phyloP scores from a whole-genome alignment of 2,888 invertebrate species.

The Aethes cnicana region DNA sequence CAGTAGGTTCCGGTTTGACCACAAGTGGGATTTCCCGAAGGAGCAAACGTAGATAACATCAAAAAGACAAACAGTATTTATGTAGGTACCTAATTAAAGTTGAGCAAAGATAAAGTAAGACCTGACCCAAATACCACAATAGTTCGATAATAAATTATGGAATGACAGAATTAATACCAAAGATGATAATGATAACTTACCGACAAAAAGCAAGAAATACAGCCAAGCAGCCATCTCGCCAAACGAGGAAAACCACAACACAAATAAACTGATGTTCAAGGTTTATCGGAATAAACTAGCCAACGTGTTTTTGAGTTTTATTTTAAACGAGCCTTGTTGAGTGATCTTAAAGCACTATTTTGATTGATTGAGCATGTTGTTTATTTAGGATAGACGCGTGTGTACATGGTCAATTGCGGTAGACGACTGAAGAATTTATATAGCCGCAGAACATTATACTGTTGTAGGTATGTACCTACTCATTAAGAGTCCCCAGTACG shows the following conservation, averaged over 20 bases:
- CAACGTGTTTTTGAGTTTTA: too few species aligned
- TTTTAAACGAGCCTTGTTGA: too few species aligned
- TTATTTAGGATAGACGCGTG: constrained; percentile 7
- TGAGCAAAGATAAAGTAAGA: too few species aligned
- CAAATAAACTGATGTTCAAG: constrained; percentile 52
- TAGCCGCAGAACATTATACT: too few species aligned
- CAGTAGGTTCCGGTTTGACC: background rate
- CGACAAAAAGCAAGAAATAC: constrained; percentile 60
- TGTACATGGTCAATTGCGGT: background rate
- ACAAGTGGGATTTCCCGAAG: background rate
- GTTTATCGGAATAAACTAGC: too few species aligned
- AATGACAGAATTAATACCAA: constrained; percentile 31
- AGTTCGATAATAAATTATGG: constrained; percentile 26
- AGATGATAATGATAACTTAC: constrained; percentile 52
- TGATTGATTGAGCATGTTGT: constrained; percentile 13
- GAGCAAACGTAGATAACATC: background rate
- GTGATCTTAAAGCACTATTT: constrained; percentile 2
- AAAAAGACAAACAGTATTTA: background rate
- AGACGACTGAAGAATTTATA: constrained; percentile 7
- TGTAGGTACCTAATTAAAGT: background rate
- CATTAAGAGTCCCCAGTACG: too few species aligned
- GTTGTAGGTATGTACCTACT: too few species aligned
- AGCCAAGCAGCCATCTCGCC: constrained; percentile 58
- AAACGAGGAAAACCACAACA: constrained; percentile 56
- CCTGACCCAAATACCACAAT: too few species aligned